Evolutionary conservation across 1,140 invertebrate species (phyloP).

Genomic region (Drosophila erecta): DNA sequence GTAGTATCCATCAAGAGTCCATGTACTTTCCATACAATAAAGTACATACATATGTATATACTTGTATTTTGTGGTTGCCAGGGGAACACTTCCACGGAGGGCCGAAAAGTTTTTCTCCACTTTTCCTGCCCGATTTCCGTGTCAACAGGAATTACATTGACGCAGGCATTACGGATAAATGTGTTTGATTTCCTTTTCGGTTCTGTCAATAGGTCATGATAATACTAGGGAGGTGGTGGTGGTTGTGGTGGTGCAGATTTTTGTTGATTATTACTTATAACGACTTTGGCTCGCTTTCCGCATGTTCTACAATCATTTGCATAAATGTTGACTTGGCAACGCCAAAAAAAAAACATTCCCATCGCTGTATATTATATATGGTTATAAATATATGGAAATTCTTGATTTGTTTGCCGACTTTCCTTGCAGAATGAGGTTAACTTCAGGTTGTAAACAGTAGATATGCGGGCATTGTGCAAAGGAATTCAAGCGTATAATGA

Average conservation of each 20-base stretch:
- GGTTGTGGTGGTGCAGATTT: constrained; percentile 23
- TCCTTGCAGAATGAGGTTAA: constrained; percentile 45
- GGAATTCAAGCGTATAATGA: constrained; percentile 69
- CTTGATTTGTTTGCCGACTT: constrained; percentile 35
- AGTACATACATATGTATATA: not conserved
- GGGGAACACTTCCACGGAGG: constrained; percentile 18
- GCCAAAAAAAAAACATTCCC: constrained; percentile 12
- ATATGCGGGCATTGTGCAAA: constrained; percentile 45
- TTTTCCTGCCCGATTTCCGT: constrained; percentile 44
- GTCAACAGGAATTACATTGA: constrained; percentile 65
- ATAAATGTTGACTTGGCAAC: constrained; percentile 54
- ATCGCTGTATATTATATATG: constrained; percentile 5
- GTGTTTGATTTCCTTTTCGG: constrained; percentile 51
- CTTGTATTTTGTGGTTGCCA: constrained; percentile 29
- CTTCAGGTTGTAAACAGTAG: constrained; percentile 36
- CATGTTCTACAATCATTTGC: constrained; percentile 51
- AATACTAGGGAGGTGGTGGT: constrained; percentile 8
- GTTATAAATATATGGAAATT: constrained; percentile 40
- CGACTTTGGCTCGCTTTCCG: constrained; percentile 17
- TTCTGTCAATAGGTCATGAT: constrained; percentile 52
- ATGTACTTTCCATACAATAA: not conserved
- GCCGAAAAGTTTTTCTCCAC: constrained; percentile 12
- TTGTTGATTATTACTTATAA: constrained; percentile 38
- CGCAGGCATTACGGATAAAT: constrained; percentile 41
- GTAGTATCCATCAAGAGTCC: constrained; percentile 20